phyloP scores from a whole-genome alignment of 2,797 vertebrate genomes.

The Microchirus variegatus region DNA sequence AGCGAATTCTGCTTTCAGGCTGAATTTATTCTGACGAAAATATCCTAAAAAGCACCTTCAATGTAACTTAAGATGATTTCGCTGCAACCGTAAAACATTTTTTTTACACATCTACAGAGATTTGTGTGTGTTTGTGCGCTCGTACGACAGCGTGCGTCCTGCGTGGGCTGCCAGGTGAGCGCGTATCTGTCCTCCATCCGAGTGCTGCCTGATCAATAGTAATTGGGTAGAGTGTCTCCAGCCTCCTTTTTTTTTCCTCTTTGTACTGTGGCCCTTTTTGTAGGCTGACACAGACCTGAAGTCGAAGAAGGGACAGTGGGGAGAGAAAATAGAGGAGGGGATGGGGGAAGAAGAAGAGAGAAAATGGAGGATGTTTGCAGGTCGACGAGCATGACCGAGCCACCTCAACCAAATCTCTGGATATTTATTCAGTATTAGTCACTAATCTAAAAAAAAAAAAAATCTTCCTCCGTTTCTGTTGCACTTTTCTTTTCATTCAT shows the following conservation, averaged over 20 bases:
- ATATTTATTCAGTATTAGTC: conserved; percentile 83
- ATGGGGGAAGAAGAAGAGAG: conserved; percentile 65
- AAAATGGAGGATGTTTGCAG: conserved; percentile 82
- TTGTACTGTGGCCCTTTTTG: conserved; percentile 71
- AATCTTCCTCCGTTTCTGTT: conserved; percentile 49
- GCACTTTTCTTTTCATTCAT: conserved; percentile 45
- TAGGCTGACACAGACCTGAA: conserved; percentile 56
- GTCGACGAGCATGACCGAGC: conserved; percentile 79
- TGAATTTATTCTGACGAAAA: too few relatives aligned
- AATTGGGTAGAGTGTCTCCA: conserved; percentile 79
- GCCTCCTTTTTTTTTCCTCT: conserved; percentile 64
- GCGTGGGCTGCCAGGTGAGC: conserved; percentile 40
- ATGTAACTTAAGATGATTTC: not conserved
- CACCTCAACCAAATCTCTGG: conserved; percentile 76
- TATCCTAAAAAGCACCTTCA: too few relatives aligned
- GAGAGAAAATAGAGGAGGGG: conserved; percentile 56
- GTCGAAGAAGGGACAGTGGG: conserved; percentile 49
- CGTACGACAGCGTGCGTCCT: conserved; percentile 1
- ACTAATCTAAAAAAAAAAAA: conserved; percentile 77
- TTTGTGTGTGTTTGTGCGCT: conserved; percentile 2
- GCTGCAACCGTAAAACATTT: too few relatives aligned
- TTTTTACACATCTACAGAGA: conserved; percentile 20
- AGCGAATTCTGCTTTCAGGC: too few relatives aligned
- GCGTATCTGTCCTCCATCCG: conserved; percentile 52
- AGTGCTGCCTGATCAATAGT: conserved; percentile 80